These are phyloP conservation scores for Leucania comma DNA, from an alignment of 2,888 invertebrate species.

Conservation along the genomic window DNA sequence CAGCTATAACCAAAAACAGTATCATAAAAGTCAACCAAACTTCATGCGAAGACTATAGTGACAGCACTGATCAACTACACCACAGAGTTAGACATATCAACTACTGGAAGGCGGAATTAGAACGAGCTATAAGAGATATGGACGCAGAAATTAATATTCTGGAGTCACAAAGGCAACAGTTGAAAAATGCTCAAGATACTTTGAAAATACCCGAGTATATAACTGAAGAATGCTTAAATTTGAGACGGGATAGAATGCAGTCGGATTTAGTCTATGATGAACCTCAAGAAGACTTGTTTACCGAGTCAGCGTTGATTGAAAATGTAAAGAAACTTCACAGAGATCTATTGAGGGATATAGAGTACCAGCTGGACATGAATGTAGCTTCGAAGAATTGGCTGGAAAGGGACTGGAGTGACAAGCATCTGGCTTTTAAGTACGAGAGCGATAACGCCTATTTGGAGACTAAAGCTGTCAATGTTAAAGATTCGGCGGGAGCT, in stretches of 20 bases:
- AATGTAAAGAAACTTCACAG: conserved; percentile 92
- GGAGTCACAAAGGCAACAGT: conserved; percentile 84
- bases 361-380: conserved; percentile 93
- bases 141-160: conserved; percentile 82
- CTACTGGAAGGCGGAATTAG: conserved; percentile 86
- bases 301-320: conserved; percentile 93
- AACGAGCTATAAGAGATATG: conserved; percentile 84
- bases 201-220: conserved; percentile 82
- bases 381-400: conserved; percentile 94
- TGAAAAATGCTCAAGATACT: conserved; percentile 85
- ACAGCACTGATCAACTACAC: conserved; percentile 83
- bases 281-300: conserved; percentile 94
- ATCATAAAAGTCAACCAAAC: conserved; percentile 87
- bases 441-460: conserved; percentile 93
- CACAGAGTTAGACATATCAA: conserved; percentile 85
- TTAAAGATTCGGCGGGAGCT: conserved; percentile 95
- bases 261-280: conserved; percentile 94
- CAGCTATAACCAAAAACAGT: conserved; percentile 85
- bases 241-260: conserved; percentile 93
- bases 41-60: conserved; percentile 82
- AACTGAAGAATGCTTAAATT: conserved; percentile 93
- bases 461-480: conserved; percentile 92
- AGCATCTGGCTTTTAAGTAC: conserved; percentile 94
- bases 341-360: conserved; percentile 92
- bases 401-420: conserved; percentile 97